Conservation (phyloP, 2,888 invertebrate genomes). For the Netelia virgata region DNA sequence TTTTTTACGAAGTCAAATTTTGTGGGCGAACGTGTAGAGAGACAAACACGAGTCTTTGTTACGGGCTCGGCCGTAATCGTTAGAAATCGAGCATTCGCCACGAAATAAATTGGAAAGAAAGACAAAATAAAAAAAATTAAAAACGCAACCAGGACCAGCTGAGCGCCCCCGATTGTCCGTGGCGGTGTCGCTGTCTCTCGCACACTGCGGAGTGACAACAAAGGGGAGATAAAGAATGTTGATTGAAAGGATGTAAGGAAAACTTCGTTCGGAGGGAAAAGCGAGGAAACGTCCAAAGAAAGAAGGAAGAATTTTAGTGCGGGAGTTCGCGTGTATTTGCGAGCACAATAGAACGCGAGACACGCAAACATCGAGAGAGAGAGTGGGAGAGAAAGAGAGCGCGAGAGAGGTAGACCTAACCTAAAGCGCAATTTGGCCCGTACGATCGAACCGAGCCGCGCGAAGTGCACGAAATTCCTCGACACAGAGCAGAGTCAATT, state of each 20-base stretch:
- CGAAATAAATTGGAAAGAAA: neutral
- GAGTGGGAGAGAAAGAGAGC: constrained; percentile 15
- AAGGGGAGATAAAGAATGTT: constrained; percentile 51
- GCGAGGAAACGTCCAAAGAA: constrained; percentile 16
- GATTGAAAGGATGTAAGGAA: constrained; percentile 39
- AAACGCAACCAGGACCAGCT: constrained; percentile 47
- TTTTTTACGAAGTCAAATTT: too few species aligned
- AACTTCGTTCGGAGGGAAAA: constrained; percentile 8
- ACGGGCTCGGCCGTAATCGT: too few species aligned
- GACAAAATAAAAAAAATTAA: constrained; percentile 24
- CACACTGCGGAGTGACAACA: constrained; percentile 44
- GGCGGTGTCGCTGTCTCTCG: constrained; percentile 16
- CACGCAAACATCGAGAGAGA: constrained; percentile 16
- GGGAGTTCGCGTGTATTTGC: neutral
- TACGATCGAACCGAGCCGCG: constrained; percentile 51
- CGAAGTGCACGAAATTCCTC: constrained; percentile 52
- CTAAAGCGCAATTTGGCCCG: constrained; percentile 27
- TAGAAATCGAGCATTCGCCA: neutral
- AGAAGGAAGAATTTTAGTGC: constrained; percentile 22
- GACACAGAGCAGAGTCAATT: constrained; percentile 54
- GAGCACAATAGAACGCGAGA: constrained; percentile 1
- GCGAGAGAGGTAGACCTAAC: constrained; percentile 59
- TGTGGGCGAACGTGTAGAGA: too few species aligned
- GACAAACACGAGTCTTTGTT: too few species aligned
- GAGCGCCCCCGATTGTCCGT: constrained; percentile 44